Conservation (phyloP, 2,113 vertebrate species). For the Mus pahari region DNA sequence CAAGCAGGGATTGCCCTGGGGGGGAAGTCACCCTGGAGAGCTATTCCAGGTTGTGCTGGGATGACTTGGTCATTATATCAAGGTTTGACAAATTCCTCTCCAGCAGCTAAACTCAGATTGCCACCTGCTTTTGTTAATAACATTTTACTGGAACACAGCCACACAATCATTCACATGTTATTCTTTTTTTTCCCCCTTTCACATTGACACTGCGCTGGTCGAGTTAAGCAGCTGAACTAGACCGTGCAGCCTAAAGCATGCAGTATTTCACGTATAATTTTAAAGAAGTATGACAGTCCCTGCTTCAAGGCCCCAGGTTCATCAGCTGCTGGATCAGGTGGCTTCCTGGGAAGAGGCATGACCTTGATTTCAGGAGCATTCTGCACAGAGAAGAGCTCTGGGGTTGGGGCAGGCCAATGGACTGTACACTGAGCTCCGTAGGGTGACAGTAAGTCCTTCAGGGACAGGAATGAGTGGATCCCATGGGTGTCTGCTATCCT, state of each 20-base stretch:
- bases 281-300: background rate
- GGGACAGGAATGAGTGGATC: too few relatives aligned
- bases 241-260: background rate
- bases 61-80: background rate
- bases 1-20: background rate
- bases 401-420: background rate
- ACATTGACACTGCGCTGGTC: background rate
- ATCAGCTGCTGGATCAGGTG: background rate
- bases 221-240: background rate
- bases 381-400: background rate
- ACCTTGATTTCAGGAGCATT: background rate
- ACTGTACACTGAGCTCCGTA: background rate
- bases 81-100: background rate
- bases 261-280: background rate
- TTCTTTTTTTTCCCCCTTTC: background rate
- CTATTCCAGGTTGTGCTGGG: background rate
- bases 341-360: background rate
- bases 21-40: background rate
- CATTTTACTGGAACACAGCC: background rate
- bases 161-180: background rate
- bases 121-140: background rate
- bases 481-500: background rate
- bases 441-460: background rate
- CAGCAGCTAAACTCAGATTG: background rate
- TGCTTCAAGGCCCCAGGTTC: background rate